These are phyloP conservation scores for Troides aeacus DNA, from an alignment of 2,888 invertebrate genomes.

Conservation along the genomic window DNA sequence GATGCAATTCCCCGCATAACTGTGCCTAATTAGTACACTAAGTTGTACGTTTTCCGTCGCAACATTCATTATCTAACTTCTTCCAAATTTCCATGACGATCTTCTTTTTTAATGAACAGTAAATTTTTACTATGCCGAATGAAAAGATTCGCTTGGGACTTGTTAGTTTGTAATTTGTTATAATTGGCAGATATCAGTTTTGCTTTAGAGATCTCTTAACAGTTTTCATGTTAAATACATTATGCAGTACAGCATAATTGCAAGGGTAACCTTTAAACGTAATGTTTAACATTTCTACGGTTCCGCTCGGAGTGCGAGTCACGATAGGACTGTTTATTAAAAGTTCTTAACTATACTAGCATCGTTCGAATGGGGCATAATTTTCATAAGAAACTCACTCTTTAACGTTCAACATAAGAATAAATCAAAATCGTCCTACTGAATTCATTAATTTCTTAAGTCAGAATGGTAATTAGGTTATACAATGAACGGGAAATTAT, in stretches of 20 bases:
- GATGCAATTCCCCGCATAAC: slow-evolving; percentile 26
- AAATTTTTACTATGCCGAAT: neutral
- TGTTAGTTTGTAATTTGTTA: too few relatives aligned
- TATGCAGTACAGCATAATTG: neutral
- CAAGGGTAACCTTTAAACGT: slow-evolving; percentile 21
- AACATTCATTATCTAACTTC: neutral
- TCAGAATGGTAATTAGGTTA: neutral
- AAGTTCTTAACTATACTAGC: slow-evolving; percentile 71
- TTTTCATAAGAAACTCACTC: slow-evolving; percentile 73
- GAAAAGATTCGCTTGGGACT: neutral
- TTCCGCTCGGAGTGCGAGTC: slow-evolving; percentile 65
- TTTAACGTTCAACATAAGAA: slow-evolving; percentile 64
- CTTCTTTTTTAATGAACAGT: neutral
- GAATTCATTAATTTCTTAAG: neutral
- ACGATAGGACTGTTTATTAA: slow-evolving; percentile 76
- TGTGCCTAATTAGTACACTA: slow-evolving; percentile 21
- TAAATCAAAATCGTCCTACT: slow-evolving; percentile 70
- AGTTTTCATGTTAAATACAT: neutral
- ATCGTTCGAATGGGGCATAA: slow-evolving; percentile 75
- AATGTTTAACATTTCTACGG: slow-evolving; percentile 26
- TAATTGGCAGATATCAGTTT: too few relatives aligned
- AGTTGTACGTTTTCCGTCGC: neutral
- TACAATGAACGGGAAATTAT: too few relatives aligned
- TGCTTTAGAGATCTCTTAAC: too few relatives aligned
- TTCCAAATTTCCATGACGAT: neutral